Evolutionary conservation across 2,797 vertebrate species (phyloP), one percentile per base, ranked within the genome.

Genomic region (Okamejei kenojei): DNA sequence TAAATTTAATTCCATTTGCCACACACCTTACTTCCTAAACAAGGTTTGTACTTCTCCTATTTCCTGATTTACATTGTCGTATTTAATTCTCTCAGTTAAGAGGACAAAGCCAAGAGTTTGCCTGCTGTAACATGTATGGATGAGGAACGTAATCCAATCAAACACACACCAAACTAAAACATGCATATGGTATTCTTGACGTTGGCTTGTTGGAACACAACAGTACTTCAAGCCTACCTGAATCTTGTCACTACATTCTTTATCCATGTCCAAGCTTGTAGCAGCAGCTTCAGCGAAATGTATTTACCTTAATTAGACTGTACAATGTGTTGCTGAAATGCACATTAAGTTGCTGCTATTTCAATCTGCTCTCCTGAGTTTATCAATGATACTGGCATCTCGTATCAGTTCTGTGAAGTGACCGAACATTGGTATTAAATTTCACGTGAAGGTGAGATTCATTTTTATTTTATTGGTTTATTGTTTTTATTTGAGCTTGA

Each of bases 391-490:
- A 74, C 35, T 26, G 19, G 32, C 7, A 7, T 15, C 90, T 91
- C 63, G 21, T 35, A 90, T 2, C 35, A 68, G 10, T 73, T 91
- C 68, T 29, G 71, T 54, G 90, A 54, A 23, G 13, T 45, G 26
- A 45, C 71, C 10, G 5, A 11, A 11, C 4, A 35, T 54, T 29
- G 35, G 26, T 92, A 74, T 54, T 92, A 71, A 74, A 54, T 29
- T 92, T 26, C 63, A 90, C 71, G 35, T 76, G 35, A 76, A 92
- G 90, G 90, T 92, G 71, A 92, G 90, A 54, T 76, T 7, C 74
- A 3, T 11, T 92, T 54, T 11, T 26, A 11, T 92, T 92, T 68
- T 92, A 17, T 11, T 13, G 38, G 76, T 7, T 74, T 73, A 29
- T 11, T 54, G 23, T 26, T 92, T 76, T 74, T 92, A 73, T 45